phyloP scores from a whole-genome alignment of 1,140 invertebrate genomes.

The Uloborus diversus region DNA sequence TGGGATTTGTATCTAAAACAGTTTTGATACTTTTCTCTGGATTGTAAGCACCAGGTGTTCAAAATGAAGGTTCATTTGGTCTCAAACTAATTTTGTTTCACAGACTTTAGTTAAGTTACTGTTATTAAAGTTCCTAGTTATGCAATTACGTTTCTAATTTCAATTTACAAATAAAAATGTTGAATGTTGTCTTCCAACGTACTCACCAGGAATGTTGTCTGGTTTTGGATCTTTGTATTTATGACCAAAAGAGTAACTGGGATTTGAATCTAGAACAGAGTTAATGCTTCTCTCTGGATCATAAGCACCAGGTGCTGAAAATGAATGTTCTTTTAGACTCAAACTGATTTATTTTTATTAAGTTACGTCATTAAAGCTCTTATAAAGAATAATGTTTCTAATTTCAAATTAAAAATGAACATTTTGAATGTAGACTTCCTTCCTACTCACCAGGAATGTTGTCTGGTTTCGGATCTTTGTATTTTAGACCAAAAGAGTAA shows the following conservation, averaged over 20 bases:
- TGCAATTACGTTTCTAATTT: background rate
- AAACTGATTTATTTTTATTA: too few relatives aligned
- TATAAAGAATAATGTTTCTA: too few relatives aligned
- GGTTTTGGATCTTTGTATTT: constrained; percentile 68
- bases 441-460: constrained; percentile 71
- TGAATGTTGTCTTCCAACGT: background rate
- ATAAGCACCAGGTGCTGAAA: constrained; percentile 77
- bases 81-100: too few relatives aligned
- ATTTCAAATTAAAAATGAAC: too few relatives aligned
- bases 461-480: constrained; percentile 66
- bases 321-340: too few relatives aligned
- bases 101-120: too few relatives aligned
- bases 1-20: background rate
- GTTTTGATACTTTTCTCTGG: background rate
- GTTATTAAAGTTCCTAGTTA: background rate
- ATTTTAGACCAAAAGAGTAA: constrained; percentile 76
- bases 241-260: constrained; percentile 76
- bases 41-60: constrained; percentile 76
- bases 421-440: too few relatives aligned
- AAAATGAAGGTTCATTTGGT: background rate
- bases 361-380: too few relatives aligned
- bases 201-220: constrained; percentile 71
- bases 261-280: constrained; percentile 70
- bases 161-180: background rate
- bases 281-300: constrained; percentile 77